Evolutionary conservation across 1,140 invertebrate genomes (phyloP), one percentile per base, ranked within the genome.

Genomic region (Aethina tumida): DNA sequence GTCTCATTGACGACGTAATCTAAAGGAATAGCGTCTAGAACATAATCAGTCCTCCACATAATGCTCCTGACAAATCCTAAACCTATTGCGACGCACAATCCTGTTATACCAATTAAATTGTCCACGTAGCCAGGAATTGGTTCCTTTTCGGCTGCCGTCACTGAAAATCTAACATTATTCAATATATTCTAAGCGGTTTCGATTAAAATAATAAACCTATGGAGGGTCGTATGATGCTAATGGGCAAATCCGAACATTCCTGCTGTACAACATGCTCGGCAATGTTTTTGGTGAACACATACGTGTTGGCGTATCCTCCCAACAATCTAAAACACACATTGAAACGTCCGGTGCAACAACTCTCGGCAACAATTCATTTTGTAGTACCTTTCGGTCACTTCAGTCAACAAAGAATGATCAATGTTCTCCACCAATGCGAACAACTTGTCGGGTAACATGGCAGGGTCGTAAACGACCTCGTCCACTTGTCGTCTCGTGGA

Each of bases 1-100:
- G 86, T 66, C 33, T 79, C 70, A 62, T 84, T 89, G 5, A 84
- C 74, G 14, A 79, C 74, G 39, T 79, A 70, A 67, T 90, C 85
- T 7, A 81, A 82, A 4, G 86, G 85, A 14, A 90, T 73, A 14
- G 90, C 62, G 56, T 89, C 84, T 9, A 81, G 73, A 27, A 64
- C 66, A 13, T 64, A 64, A 26, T 67, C 58, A 6, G 53, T 49
- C 54, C 75, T 63, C 37, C 75, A 75, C 17, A 70, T 62, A 52
- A 83, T 68, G 31, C 71, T 73, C 48, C 74, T 71, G 19, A 87
- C 56, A 16, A 86, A 50, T 29, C 84, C 84, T 52, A 74, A 70
- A 9, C 72, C 71, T 29, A 64, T 58, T 24, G 64, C 66, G 18
- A 67, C 64, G 27, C 64, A 58, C 18, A 73, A 56, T 29, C 71